These are phyloP conservation scores for Malacosoma neustria DNA, from an alignment of 2,888 invertebrate species.

Conservation along the genomic window DNA sequence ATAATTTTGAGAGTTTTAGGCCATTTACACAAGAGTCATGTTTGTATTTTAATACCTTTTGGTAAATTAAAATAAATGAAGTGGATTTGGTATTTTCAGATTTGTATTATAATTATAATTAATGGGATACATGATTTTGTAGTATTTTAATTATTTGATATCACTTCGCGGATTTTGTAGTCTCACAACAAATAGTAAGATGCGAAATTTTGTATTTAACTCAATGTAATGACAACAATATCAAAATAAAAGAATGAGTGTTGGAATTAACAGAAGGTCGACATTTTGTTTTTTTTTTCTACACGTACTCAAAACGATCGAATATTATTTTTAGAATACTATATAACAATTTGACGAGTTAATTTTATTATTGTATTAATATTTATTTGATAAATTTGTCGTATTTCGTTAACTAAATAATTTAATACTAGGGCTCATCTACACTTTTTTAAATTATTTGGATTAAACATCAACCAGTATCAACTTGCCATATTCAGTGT, in stretches of 20 bases:
- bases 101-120: no score
- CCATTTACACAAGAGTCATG: conserved; percentile 43
- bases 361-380: no score
- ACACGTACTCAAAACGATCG: conserved; percentile 11
- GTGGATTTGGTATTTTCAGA: no score
- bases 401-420: no score
- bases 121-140: not conserved
- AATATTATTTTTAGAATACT: not conserved
- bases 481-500: no score
- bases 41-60: no score
- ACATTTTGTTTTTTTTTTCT: conserved; percentile 60
- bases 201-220: conserved; percentile 39
- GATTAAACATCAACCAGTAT: no score
- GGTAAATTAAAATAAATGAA: no score
- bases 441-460: no score
- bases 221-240: conserved; percentile 63
- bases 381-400: no score
- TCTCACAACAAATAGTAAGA: conserved; percentile 75
- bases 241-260: conserved; percentile 74
- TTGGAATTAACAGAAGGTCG: conserved; percentile 73
- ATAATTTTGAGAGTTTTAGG: conserved; percentile 41
- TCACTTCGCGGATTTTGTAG: conserved; percentile 28
- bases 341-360: not conserved
- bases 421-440: no score
- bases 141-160: not conserved